A percentile compares a stretch with the other conserved stretches of the same genome.
These are phyloP conservation scores for Phalacrocorax carbo DNA, from an alignment of 2,113 vertebrate genomes.

Conservation along the genomic window DNA sequence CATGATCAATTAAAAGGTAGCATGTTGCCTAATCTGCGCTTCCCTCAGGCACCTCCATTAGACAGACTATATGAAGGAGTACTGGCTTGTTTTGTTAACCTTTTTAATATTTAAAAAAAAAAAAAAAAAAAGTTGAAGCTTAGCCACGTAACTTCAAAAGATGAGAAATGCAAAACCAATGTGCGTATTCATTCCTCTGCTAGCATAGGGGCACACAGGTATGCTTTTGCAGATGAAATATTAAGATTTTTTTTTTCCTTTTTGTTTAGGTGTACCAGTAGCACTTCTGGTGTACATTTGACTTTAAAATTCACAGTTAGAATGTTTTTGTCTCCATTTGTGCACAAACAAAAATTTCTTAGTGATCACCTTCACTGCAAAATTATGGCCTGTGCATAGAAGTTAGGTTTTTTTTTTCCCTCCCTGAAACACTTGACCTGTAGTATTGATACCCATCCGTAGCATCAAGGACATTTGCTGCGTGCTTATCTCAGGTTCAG, in stretches of 20 bases:
- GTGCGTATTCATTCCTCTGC: neutral
- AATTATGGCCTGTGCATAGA: neutral
- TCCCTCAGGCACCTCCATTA: neutral
- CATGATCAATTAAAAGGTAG: neutral
- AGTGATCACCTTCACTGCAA: neutral
- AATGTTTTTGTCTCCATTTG: neutral
- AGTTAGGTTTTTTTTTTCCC: neutral
- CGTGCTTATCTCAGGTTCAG: neutral
- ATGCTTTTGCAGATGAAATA: neutral
- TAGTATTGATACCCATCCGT: neutral
- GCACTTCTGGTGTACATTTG: neutral
- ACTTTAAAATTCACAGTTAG: neutral
- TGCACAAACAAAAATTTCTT: neutral
- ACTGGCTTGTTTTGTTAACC: neutral
- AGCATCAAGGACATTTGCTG: neutral
- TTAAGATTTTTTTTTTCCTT: neutral
- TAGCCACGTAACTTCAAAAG: neutral
- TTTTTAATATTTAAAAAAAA: neutral
- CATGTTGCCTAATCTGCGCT: neutral
- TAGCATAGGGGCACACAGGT: neutral
- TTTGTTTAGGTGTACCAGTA: neutral
- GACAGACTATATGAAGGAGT: neutral
- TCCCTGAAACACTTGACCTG: neutral
- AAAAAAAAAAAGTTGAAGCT: neutral
- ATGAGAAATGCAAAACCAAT: neutral